Percentiles rank a stretch among this genome's conserved stretches.
phyloP scores from a whole-genome alignment of 64 coral and sea anemone species.

The Actinia tenebrosa region DNA sequence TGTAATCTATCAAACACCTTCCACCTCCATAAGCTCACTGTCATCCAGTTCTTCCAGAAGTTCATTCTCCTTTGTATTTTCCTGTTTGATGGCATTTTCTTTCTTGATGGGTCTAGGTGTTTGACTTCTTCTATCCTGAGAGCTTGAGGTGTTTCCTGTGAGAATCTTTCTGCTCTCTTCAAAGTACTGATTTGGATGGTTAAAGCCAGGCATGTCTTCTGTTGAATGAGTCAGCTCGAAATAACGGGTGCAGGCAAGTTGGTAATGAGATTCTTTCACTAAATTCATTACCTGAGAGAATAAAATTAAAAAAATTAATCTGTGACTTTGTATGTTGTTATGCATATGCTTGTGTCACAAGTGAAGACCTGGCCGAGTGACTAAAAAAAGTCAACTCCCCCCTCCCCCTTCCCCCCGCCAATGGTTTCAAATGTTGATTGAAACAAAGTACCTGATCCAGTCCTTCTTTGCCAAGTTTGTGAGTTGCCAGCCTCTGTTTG shows the following conservation, averaged over 20 bases:
- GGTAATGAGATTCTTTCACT: conserved; percentile 93
- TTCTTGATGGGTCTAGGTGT: background rate
- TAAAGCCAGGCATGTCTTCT: conserved; percentile 37
- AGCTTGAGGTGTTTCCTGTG: background rate
- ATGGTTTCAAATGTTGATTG: background rate
- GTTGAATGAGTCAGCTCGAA: conserved; percentile 81
- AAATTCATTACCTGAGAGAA: conserved; percentile 64
- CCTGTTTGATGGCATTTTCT: conserved; percentile 29
- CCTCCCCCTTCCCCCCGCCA: background rate
- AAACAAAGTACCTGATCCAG: conserved; percentile 67
- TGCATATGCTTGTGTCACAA: too few species aligned
- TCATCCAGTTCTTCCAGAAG: conserved; percentile 45
- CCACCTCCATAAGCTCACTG: conserved; percentile 29
- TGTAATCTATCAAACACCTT: background rate
- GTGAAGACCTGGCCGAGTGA: background rate
- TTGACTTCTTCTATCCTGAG: background rate
- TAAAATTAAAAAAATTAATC: background rate
- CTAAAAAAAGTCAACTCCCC: background rate
- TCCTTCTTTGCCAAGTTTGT: conserved; percentile 61
- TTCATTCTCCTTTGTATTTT: conserved; percentile 32
- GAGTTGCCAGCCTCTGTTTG: conserved; percentile 51
- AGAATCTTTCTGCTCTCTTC: conserved; percentile 67
- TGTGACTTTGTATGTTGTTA: too few species aligned
- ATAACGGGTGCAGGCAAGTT: conserved; percentile 89
- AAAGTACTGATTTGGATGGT: conserved; percentile 95